Base-by-base conservation (phyloP, 2,888 invertebrate genomes). In the Hirtodrosophila duncani region DNA sequence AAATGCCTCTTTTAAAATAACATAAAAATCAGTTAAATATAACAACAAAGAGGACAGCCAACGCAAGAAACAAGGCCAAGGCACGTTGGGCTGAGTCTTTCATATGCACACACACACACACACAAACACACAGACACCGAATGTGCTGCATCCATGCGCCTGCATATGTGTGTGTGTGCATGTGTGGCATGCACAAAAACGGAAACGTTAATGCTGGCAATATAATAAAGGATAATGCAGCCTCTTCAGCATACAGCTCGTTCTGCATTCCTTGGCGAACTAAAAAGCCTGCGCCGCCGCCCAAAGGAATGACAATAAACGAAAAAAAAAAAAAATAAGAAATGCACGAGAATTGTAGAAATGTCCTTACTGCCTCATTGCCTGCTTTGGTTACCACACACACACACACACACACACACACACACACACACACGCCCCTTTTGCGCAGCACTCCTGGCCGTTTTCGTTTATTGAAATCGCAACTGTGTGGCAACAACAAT, bases 171-270 rank as follows among this genome's bases (percentile, higher is more conserved):
- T 39, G 21, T 41, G 13, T 14, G 14, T 16, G 23, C 23, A 18
- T 42, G 21, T 23, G 39, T 42, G 38, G 34, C 63, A 50, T 45
- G 31, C 43, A 43, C 46, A 63, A 49, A n/a, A 63, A 67, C 44
- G 63, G 58, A 57, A 48, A 67, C 46, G 48, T 63, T 63, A 63
- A 67, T 63, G 58, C 58, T 24, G 63, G 67, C 63, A 67, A 63
- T 63, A 63, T 67, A 63, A 63, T 63, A 63, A 63, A 57, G 67
- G 63, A 63, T 67, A 63, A 63, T 63, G 58, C 63, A 67, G 41
- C 46, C 34, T 11, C 20, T 3, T 13, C 30, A 13, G 14, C 8
- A 13, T 16, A 24, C n/a, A n/a, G n/a, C n/a, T n/a, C n/a, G n/a
- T n/a, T n/a, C 7, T 16, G 46, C 67, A 67, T 67, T 63, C 63